Percentiles rank a stretch among this genome's conserved stretches.
Evolutionary conservation across 2,797 vertebrate genomes (phyloP).

Genomic region (Platalea minor): DNA sequence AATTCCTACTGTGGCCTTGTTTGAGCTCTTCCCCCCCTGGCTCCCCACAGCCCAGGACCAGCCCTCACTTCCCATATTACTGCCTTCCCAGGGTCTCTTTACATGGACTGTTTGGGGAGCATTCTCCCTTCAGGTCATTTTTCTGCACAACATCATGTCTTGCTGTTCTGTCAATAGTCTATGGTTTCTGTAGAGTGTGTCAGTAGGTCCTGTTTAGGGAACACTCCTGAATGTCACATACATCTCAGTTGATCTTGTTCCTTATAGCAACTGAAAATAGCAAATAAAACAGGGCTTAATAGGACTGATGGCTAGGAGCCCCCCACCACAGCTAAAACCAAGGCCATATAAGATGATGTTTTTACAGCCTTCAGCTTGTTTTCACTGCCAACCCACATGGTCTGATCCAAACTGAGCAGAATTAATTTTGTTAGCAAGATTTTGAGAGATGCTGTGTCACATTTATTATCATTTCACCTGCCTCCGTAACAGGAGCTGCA

Average conservation of each 20-base stretch:
- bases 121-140: not conserved
- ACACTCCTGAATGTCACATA: not conserved
- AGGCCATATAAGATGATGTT: not conserved
- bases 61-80: not conserved
- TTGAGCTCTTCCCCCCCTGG: not conserved
- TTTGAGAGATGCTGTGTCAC: constrained; percentile 28
- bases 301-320: not conserved
- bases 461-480: constrained; percentile 45
- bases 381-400: not conserved
- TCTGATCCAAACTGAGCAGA: not conserved
- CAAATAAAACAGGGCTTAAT: not conserved
- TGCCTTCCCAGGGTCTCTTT: not conserved
- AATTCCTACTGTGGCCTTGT: not conserved
- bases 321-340: not conserved
- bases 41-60: not conserved
- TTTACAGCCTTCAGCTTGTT: not conserved
- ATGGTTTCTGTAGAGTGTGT: not conserved
- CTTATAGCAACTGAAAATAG: not conserved
- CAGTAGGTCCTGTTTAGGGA: not conserved
- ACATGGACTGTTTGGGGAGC: not conserved
- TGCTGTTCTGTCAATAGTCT: not conserved
- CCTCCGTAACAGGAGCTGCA: not conserved
- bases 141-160: not conserved
- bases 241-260: not conserved
- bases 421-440: constrained; percentile 34